Evolutionary conservation across 2,888 invertebrate species (phyloP), one percentile per base, ranked within the genome.

Genomic region (Alsophila aescularia): DNA sequence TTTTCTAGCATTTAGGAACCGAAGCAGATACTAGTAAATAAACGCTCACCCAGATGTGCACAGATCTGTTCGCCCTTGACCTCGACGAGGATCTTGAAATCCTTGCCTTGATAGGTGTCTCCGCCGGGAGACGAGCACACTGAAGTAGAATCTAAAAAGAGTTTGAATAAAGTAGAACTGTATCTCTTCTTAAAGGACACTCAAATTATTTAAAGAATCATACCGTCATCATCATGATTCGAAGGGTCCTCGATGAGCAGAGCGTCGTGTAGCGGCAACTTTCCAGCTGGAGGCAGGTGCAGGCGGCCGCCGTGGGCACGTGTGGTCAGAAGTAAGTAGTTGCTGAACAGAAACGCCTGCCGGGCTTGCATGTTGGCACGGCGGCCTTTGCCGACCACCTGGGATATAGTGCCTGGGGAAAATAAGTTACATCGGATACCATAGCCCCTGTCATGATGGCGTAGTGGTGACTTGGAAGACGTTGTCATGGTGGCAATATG

Each of bases 261-360:
- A 2, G 97, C 96, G 70, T 98, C 97, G 29, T 96, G 95, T 34
- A 98, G 89, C 0, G 97, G 95, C 66, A 98, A 94, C 73, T 96
- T 95, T 0, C 97, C 98, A 43, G 95, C 93, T 8, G 95, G 94
- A n/a, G 96, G 95, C 15, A 98, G 92, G 82, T 97, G 97, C n/a
- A 98, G 93, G 53, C 97, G 93, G 3, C 98, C 98, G 52, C 95
- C 97, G 0, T 96, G 94, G 0, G 96, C 95, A 50, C 95, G 93
- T 2, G 96, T 97, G 0, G 97, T 96, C 42, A 98, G 92, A 62
- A 98, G 94, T 65, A 98, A 92, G 81, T 97, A 97, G 91, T 97
- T 97, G 60, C 97, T 97, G 89, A 98, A 98, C 14, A 98, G 93
- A 79, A 97, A 98, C 64, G 97, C 97, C 79, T 97, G 97, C 0